A percentile compares a stretch with the other conserved stretches of the same genome.
Evolutionary conservation across 2,797 vertebrate species (phyloP).

Genomic region (Phrynocephalus vlangalii): DNA sequence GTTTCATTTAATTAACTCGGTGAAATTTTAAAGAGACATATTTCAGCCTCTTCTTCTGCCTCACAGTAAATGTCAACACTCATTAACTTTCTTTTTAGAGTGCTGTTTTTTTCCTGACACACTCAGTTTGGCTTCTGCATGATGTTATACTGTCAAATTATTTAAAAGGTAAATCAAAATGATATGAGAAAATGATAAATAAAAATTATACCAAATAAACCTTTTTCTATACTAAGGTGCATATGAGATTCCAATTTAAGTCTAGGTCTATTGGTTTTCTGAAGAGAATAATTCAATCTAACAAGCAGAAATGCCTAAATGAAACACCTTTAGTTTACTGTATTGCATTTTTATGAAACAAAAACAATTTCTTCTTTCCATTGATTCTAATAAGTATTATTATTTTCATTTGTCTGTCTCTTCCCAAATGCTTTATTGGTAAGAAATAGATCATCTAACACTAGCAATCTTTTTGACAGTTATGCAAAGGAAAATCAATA

Average conservation of each 20-base stretch:
- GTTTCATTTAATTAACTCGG: slow-evolving; percentile 2
- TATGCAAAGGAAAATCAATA: neutral
- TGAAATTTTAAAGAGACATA: neutral
- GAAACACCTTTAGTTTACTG: neutral
- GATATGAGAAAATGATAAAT: neutral
- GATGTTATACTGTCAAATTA: neutral
- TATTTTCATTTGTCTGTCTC: neutral
- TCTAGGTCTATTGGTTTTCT: neutral
- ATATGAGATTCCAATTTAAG: slow-evolving; percentile 2
- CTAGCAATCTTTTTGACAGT: neutral
- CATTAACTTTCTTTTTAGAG: neutral
- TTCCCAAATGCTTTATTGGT: neutral
- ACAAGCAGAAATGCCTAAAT: slow-evolving; percentile 1
- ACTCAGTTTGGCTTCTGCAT: neutral
- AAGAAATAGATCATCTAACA: neutral
- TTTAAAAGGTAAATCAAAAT: neutral
- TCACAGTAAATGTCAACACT: neutral
- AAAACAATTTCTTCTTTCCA: neutral
- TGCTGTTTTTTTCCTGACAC: neutral
- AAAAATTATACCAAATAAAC: slow-evolving; percentile 5
- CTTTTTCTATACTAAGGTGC: neutral
- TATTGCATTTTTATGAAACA: accelerated
- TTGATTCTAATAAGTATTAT: neutral
- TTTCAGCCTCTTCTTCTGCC: neutral
- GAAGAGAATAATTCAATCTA: slow-evolving; percentile 18